Evolutionary conservation across 2,113 vertebrate genomes (phyloP).

Genomic region (Calypte anna): DNA sequence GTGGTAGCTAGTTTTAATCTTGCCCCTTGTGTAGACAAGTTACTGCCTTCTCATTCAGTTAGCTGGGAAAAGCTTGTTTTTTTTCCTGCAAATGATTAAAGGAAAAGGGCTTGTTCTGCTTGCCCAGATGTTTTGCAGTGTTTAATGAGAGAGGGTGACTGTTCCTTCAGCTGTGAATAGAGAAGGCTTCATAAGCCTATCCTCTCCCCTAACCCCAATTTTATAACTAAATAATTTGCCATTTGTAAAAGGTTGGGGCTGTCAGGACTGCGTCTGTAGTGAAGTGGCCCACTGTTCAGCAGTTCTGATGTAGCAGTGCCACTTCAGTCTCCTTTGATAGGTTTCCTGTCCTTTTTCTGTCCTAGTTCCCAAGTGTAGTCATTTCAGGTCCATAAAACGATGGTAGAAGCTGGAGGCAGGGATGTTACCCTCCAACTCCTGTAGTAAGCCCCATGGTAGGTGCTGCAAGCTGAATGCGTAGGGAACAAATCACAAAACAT

Average conservation of each 20-base stretch:
- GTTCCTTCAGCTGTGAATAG: background rate
- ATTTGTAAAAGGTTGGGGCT: background rate
- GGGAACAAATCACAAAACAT: background rate
- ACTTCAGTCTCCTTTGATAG: background rate
- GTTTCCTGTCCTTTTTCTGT: background rate
- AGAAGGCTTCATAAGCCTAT: background rate
- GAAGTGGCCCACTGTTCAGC: rapidly evolving
- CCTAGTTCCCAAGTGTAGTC: background rate
- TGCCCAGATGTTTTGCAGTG: background rate
- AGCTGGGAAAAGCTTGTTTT: background rate
- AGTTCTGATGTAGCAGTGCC: background rate
- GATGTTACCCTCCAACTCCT: background rate
- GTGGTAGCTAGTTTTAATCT: background rate
- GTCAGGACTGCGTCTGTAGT: background rate
- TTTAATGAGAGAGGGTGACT: background rate
- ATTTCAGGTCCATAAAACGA: background rate
- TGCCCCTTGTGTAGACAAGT: background rate
- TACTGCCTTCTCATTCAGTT: background rate
- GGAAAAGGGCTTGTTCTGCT: background rate
- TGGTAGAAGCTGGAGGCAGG: background rate
- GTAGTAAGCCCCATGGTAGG: background rate
- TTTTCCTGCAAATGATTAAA: background rate
- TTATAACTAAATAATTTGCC: background rate
- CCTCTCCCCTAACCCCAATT: background rate
- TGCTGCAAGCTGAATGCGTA: background rate